A percentile compares a stretch with the other conserved stretches of the same genome.
Conservation (phyloP, 2,113 vertebrate genomes). For the Tylochromis polylepis region DNA sequence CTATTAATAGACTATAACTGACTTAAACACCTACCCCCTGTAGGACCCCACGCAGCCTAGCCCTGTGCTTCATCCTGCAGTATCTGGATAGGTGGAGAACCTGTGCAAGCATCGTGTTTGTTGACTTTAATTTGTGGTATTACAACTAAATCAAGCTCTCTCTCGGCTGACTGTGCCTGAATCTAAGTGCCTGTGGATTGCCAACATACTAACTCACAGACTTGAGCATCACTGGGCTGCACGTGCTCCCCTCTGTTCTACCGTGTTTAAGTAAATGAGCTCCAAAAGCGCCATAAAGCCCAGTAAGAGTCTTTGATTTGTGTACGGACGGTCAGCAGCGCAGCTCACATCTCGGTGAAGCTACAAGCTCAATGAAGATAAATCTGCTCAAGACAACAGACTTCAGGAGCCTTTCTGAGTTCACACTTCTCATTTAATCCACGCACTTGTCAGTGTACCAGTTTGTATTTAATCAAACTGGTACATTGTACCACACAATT, state of each 20-base stretch:
- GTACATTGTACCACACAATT: not conserved
- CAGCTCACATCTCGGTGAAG: not conserved
- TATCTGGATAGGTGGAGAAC: not conserved
- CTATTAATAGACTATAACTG: fast-evolving
- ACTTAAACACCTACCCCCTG: not conserved
- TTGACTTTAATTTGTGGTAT: not conserved
- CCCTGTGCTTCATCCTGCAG: not conserved
- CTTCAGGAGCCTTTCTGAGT: not conserved
- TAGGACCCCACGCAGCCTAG: not conserved
- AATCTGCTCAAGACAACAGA: not conserved
- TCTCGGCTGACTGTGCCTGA: not conserved
- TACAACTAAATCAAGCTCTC: not conserved
- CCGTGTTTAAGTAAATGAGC: not conserved
- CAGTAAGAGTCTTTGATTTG: not conserved
- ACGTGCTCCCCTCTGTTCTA: not conserved
- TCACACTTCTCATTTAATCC: not conserved
- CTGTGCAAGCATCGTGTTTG: not conserved
- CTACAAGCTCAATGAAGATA: not conserved
- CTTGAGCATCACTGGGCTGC: fast-evolving
- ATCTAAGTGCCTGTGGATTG: not conserved
- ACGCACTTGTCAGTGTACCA: not conserved
- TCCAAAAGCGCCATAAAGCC: not conserved
- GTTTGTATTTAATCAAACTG: not conserved
- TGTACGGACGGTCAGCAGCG: not conserved
- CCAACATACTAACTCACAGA: fast-evolving